Base-by-base conservation (phyloP, 1,140 invertebrate species). In the Drosophila pseudoobscura region DNA sequence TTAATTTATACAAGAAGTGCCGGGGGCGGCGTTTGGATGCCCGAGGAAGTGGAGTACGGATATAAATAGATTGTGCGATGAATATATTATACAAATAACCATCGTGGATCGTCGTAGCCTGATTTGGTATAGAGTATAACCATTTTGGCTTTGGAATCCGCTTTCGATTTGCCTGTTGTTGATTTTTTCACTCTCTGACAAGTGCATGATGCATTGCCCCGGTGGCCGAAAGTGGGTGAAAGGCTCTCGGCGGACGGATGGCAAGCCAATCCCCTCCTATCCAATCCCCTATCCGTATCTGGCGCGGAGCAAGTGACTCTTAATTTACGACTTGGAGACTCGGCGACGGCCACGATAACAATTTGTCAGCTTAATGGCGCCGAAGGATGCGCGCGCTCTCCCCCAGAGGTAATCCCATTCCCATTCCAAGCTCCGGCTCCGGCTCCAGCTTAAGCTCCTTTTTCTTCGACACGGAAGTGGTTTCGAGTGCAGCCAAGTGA, bases 291-390 rank as follows among this genome's bases (percentile, higher is more conserved):
- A 9, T 9, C 3, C 29, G 29, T 75, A 65, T 78, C 60, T 78
- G 75, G 39, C 41, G 50, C 52, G 26, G 3, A 47, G 43, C 61
- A 59, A 61, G 66, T 69, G 66, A 63, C 58, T 77, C 80, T 88
- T 82, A 88, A 87, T 87, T 87, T 87, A 87, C 83, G 83, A 88
- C 84, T 71, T 49, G 64, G 65, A 35, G 65, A 56, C 63, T 52
- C 65, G 63, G 51, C 62, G 66, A 72, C 79, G 62, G 46, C 63
- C 51, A 52, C 84, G 83, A 88, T 88, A 88, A 88, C 83, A 88
- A 88, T 88, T 88, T 88, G 83, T 88, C 83, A 88, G 78, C 83
- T 88, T 87, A 87, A 87, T 87, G 82, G 82, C 78, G 56, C 52
- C 57, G 53, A 88, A 87, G 78, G 82, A 87, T 82, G 76, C 47